Evolutionary conservation across 2,797 vertebrate genomes (phyloP).

Genomic region (Odontamblyopus rebecca): DNA sequence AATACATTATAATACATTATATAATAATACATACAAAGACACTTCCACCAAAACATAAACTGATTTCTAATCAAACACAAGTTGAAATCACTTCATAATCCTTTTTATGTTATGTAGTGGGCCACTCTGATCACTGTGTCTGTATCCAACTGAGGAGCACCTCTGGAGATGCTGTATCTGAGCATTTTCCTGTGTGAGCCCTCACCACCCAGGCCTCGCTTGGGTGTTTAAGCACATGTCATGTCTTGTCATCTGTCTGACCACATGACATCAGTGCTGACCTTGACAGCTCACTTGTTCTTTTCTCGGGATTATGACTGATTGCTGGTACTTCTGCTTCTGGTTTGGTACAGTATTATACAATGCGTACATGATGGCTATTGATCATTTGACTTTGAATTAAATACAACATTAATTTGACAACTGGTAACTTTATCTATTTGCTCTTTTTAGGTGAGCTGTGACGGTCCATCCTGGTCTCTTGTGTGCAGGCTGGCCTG

Average conservation of each 20-base stretch:
- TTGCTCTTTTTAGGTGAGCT: constrained; percentile 62
- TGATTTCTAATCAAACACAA: not conserved
- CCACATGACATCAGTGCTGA: constrained; percentile 26
- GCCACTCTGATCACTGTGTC: constrained; percentile 19
- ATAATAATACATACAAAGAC: not conserved
- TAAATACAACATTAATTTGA: not conserved
- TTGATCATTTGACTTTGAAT: too few species aligned
- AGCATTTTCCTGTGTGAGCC: constrained; percentile 40
- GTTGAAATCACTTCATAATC: not conserved
- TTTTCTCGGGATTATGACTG: constrained; percentile 44
- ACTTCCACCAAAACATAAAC: not conserved
- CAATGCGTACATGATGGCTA: not conserved
- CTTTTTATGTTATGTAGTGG: not conserved
- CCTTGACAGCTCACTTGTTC: constrained; percentile 19
- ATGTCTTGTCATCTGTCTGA: constrained; percentile 28
- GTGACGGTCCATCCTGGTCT: constrained; percentile 49
- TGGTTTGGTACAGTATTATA: not conserved
- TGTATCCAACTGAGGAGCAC: constrained; percentile 40
- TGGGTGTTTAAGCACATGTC: constrained; percentile 27
- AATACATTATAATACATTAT: not conserved
- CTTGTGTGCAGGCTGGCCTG: constrained; percentile 56
- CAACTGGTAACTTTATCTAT: constrained; percentile 7
- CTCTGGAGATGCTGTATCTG: constrained; percentile 38
- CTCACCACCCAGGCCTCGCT: constrained; percentile 29
- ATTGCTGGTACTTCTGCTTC: constrained; percentile 22